A percentile compares a stretch with the other conserved stretches of the same genome.
phyloP scores from a whole-genome alignment of 2,113 vertebrate species.

The Campylomormyrus tamandua region DNA sequence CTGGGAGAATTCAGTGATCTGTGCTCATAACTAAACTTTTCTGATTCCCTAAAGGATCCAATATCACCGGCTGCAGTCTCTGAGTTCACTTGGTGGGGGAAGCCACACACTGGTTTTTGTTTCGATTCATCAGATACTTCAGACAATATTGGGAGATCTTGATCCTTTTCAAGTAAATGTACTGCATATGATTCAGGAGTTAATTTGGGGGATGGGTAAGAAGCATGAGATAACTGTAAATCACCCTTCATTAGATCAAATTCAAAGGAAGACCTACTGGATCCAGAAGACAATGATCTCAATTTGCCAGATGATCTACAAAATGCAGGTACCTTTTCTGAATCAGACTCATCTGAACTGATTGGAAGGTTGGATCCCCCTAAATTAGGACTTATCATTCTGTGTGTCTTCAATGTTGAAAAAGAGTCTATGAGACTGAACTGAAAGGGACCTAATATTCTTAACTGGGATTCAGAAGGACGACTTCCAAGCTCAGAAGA shows the following conservation, averaged over 20 bases:
- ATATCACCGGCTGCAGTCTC: not conserved
- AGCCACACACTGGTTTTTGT: not conserved
- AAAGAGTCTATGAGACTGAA: conserved; percentile 32
- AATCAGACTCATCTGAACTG: not conserved
- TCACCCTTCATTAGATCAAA: not conserved
- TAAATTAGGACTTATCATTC: conserved; percentile 47
- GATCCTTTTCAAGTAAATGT: not conserved
- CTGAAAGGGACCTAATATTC: conserved; percentile 27
- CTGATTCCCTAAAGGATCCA: too few relatives aligned
- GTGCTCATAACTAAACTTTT: not conserved
- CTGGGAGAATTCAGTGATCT: not conserved
- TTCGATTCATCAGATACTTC: not conserved
- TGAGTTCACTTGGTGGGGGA: not conserved
- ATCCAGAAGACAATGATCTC: conserved; percentile 35
- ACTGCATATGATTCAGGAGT: not conserved
- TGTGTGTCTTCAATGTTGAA: conserved; percentile 40
- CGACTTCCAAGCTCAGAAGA: not conserved
- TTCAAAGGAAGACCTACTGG: conserved; percentile 25
- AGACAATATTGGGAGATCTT: not conserved
- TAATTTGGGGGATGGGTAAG: not conserved
- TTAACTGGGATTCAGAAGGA: conserved; percentile 13
- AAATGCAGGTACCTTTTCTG: not conserved
- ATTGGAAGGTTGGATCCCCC: not conserved
- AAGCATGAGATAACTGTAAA: not conserved
- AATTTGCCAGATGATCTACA: conserved; percentile 18